Evolutionary conservation across 2,113 vertebrate genomes (phyloP).

Genomic region (Phalacrocorax carbo): DNA sequence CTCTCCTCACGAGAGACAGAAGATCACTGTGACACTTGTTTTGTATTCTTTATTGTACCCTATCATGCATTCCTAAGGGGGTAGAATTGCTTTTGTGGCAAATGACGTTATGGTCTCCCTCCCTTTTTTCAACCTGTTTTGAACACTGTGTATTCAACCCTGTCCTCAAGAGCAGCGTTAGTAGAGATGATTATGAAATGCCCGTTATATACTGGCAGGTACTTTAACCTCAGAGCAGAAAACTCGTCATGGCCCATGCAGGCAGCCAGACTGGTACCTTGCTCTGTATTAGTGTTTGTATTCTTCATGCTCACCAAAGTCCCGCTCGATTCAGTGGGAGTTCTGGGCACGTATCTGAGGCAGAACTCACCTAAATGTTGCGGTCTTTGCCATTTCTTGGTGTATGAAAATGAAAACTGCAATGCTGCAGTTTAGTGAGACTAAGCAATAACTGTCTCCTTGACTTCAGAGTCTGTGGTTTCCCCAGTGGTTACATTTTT

Average conservation of each 20-base stretch:
- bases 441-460: neutral
- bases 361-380: neutral
- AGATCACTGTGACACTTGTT: neutral
- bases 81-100: neutral
- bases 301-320: neutral
- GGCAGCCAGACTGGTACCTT: neutral
- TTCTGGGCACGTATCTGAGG: neutral
- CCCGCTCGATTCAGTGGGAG: neutral
- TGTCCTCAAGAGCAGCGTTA: neutral
- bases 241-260: neutral
- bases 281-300: neutral
- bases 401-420: neutral
- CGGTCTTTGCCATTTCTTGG: rapidly evolving
- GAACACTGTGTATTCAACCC: neutral
- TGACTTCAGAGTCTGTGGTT: neutral
- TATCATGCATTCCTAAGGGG: neutral
- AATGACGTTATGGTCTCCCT: neutral
- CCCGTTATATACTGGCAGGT: neutral
- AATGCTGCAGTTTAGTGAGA: neutral
- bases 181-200: neutral
- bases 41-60: neutral
- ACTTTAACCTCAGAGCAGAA: neutral
- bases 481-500: neutral
- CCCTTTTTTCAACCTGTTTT: neutral
- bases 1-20: rapidly evolving